Base-by-base conservation (phyloP, 2,113 vertebrate genomes). In the Monopterus albus region DNA sequence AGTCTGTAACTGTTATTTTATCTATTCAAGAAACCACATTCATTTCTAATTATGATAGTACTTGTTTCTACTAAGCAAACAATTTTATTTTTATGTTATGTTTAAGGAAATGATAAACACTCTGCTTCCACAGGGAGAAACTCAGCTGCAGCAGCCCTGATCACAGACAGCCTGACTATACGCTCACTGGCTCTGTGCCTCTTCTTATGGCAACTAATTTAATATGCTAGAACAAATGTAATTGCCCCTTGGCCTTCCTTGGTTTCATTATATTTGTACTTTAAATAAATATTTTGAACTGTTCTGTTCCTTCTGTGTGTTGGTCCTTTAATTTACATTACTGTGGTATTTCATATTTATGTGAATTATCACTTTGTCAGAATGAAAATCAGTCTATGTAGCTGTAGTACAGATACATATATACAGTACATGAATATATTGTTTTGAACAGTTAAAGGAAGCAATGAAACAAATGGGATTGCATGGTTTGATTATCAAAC, bases 111-210 rank as follows among this genome's bases (percentile, higher is more conserved):
- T 66, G 28, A 51, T 58, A 49, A 63, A 77, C 75, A 10, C 50
- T 81, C n/a, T 45, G 49, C 78, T 74, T 91, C 61, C 46, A 42
- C 89, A 94, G 93, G 93, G 31, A 92, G 91, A 74, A 94, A 92
- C 79, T 75, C 29, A n/a, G 88, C 91, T 84, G 66, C 87, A 45
- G 71, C 80, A 7, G 20, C 51, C 23, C 29, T 67, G 51, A 75
- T 70, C 39, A 55, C 65, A 39, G 45, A 70, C 74, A 73, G 71
- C 65, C 50, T 85, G 5, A n/a, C 67, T 73, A 28, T 86, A 35
- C 52, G 53, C 62, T 78, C 78, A 13, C 64, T 93, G 81, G 76
- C 79, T 76, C 78, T 91, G 50, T 88, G 88, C 72, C 81, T 86
- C 79, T 70, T 83, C 69, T 82, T 93, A 38, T 86, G 83, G 84